phyloP scores from a whole-genome alignment of 2,888 invertebrate species.

The Neoascia interrupta region DNA sequence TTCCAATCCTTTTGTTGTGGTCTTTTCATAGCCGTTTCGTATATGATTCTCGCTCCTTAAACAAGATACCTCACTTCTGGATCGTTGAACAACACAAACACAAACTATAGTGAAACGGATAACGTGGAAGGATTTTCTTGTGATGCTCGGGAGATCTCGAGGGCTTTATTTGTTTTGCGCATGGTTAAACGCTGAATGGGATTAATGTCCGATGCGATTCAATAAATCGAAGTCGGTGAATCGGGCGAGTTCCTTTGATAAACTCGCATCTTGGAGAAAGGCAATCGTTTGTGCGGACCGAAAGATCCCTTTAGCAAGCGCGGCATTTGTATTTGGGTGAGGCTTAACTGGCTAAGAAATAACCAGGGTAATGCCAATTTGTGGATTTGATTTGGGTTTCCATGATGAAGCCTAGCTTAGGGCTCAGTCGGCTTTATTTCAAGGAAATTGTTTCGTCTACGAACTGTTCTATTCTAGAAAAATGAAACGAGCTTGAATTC shows the following conservation, averaged over 20 bases:
- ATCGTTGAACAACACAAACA: too few relatives aligned
- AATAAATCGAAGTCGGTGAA: constrained; percentile 68
- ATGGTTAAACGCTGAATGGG: constrained; percentile 68
- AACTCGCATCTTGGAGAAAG: neutral
- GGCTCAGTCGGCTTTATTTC: too few relatives aligned
- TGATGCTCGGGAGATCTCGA: constrained; percentile 18
- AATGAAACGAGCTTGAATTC: too few relatives aligned
- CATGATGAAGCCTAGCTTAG: constrained; percentile 12
- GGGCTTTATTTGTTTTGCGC: constrained; percentile 69
- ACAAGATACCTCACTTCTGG: constrained; percentile 17
- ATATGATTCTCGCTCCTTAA: constrained; percentile 8
- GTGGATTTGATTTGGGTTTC: constrained; percentile 43
- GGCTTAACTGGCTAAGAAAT: constrained; percentile 11
- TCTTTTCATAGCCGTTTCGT: constrained; percentile 42
- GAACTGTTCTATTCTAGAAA: too few relatives aligned
- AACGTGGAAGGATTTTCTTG: neutral
- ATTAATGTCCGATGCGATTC: constrained; percentile 67
- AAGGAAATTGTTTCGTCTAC: too few relatives aligned
- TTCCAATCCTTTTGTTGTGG: constrained; percentile 68
- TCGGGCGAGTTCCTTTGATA: constrained; percentile 60
- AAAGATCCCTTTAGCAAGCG: constrained; percentile 40
- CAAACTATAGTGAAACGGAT: too few relatives aligned
- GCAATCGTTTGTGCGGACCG: neutral
- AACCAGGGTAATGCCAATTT: constrained; percentile 45
- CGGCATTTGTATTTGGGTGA: constrained; percentile 8